A percentile compares a stretch with the other conserved stretches of the same genome.
phyloP scores from a whole-genome alignment of 2,888 invertebrate genomes.

The Phyllotreta cruciferae region DNA sequence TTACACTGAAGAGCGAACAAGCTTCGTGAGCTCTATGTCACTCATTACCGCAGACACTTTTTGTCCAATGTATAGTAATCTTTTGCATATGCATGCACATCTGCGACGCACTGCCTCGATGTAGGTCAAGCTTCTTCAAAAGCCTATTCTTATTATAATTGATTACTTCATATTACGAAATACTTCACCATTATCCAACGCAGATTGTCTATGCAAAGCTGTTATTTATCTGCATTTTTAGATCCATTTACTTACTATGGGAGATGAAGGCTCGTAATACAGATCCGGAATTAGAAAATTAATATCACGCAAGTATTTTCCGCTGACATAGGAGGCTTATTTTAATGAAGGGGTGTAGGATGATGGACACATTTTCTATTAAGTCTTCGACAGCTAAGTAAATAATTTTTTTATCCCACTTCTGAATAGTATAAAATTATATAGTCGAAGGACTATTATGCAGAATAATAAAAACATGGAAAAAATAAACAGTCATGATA shows the following conservation, averaged over 20 bases:
- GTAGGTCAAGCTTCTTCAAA: slow-evolving; percentile 55
- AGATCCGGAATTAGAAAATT: slow-evolving; percentile 7
- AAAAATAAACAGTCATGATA: slow-evolving; percentile 20
- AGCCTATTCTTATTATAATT: slow-evolving; percentile 40
- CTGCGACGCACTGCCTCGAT: slow-evolving; percentile 51
- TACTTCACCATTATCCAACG: slow-evolving; percentile 22
- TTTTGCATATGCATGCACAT: slow-evolving; percentile 50
- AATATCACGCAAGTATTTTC: no score
- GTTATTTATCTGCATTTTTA: slow-evolving; percentile 26
- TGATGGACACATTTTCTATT: no score
- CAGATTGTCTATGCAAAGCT: slow-evolving; percentile 26
- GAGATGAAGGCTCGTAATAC: slow-evolving; percentile 1
- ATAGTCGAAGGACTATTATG: no score
- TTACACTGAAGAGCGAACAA: no score
- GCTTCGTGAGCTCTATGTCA: slow-evolving; percentile 29
- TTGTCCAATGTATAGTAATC: no score
- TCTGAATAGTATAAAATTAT: no score
- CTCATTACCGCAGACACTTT: not conserved
- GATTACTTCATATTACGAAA: slow-evolving; percentile 36
- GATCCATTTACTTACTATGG: slow-evolving; percentile 23
- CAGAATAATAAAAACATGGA: not conserved
- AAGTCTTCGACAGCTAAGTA: no score
- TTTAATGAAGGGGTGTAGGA: no score
- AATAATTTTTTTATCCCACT: no score
- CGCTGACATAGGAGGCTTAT: no score